A percentile compares a stretch with the other conserved stretches of the same genome.
phyloP scores from a whole-genome alignment of 2,888 invertebrate genomes.

The Cremastinae sp. region DNA sequence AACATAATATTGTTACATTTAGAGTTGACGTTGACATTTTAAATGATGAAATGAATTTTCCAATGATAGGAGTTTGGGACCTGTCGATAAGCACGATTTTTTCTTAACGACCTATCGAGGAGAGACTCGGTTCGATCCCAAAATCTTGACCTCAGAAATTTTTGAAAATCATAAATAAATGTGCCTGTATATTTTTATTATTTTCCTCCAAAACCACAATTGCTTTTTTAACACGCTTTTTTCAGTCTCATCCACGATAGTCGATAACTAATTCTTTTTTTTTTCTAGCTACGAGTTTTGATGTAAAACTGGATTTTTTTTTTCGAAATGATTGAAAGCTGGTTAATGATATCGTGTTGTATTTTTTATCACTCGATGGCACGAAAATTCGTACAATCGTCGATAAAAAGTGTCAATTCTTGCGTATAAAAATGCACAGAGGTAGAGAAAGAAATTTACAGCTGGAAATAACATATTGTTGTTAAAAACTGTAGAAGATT shows the following conservation, averaged over 20 bases:
- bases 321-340: neutral
- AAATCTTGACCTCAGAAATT: no score
- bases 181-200: no score
- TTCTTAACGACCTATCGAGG: conserved; percentile 15
- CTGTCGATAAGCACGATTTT: conserved; percentile 43
- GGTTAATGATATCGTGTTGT: neutral
- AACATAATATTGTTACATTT: conserved; percentile 82
- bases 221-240: no score
- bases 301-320: neutral
- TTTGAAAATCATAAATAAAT: no score
- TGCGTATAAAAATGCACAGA: neutral
- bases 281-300: conserved; percentile 1
- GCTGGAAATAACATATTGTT: neutral
- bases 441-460: neutral
- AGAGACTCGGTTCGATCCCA: neutral
- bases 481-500: neutral
- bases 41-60: no score
- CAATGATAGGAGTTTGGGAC: neutral
- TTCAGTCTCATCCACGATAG: neutral
- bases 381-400: conserved; percentile 8
- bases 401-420: neutral
- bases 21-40: conserved; percentile 50
- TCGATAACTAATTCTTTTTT: neutral
- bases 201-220: no score
- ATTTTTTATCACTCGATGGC: neutral